Percentiles rank a stretch among this genome's conserved stretches.
Conservation (phyloP, 2,888 invertebrate genomes). For the Drosophila gaucha region DNA sequence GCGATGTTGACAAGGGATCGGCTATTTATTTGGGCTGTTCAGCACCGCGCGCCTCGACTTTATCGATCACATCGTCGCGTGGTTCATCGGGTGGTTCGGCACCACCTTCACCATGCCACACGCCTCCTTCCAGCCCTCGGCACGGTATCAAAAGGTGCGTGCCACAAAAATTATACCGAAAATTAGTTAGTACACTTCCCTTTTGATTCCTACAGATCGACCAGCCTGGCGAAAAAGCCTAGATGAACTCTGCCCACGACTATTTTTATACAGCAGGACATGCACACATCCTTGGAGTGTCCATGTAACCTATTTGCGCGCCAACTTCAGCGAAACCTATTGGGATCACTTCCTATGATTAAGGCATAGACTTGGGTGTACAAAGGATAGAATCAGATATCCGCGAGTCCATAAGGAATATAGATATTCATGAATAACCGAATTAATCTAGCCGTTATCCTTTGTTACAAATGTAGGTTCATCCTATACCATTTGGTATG, state of each 20-base stretch:
- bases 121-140: conserved; percentile 91
- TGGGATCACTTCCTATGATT: conserved; percentile 16
- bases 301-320: conserved; percentile 16
- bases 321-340: conserved; percentile 14
- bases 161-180: neutral
- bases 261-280: conserved; percentile 12
- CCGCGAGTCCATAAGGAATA: too few relatives aligned
- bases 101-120: conserved; percentile 91
- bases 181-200: neutral
- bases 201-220: conserved; percentile 58
- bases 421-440: too few relatives aligned
- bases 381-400: neutral
- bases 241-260: conserved; percentile 68
- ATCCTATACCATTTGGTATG: neutral
- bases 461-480: neutral
- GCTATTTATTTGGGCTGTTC: conserved; percentile 87
- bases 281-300: conserved; percentile 11
- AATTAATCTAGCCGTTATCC: neutral
- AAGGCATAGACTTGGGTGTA: neutral
- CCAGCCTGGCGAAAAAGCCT: conserved; percentile 75
- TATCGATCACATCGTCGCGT: conserved; percentile 85
- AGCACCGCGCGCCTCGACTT: conserved; percentile 81
- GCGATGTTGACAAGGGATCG: conserved; percentile 87
- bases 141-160: conserved; percentile 86
- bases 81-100: conserved; percentile 88